A percentile compares a stretch with the other conserved stretches of the same genome.
These are phyloP conservation scores for Chanos chanos DNA, from an alignment of 2,797 vertebrate genomes.

Conservation along the genomic window DNA sequence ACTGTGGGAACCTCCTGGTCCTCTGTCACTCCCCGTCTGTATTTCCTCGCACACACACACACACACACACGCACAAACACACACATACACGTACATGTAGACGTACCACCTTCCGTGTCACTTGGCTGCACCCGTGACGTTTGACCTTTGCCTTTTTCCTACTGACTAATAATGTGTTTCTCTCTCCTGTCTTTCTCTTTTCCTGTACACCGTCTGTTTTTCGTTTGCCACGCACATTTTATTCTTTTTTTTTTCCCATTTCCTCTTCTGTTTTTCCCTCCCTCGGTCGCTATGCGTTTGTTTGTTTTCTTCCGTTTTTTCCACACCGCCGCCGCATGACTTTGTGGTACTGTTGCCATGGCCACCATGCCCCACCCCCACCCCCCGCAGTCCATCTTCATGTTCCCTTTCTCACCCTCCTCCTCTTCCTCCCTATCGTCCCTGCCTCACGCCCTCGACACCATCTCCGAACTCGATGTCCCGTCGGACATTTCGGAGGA, in stretches of 20 bases:
- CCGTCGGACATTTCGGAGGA: conserved; percentile 91
- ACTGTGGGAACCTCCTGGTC: not conserved
- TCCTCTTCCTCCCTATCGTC: conserved; percentile 72
- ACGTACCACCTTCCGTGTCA: no score
- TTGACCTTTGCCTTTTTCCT: conserved; percentile 28
- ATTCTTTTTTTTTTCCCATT: not conserved
- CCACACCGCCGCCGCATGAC: conserved; percentile 34
- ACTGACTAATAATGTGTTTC: conserved; percentile 69
- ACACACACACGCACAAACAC: no score
- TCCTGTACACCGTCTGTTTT: conserved; percentile 51
- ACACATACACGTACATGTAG: no score
- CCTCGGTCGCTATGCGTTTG: conserved; percentile 45
- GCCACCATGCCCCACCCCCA: conserved; percentile 45
- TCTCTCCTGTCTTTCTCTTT: conserved; percentile 56
- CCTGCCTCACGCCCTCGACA: conserved; percentile 70
- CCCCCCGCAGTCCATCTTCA: conserved; percentile 68
- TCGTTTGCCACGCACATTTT: conserved; percentile 24
- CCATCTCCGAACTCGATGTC: conserved; percentile 82
- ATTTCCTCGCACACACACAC: no score
- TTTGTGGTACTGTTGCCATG: not conserved
- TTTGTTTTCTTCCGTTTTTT: conserved; percentile 57
- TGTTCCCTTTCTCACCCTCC: conserved; percentile 76
- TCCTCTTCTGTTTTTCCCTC: not conserved
- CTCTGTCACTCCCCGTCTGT: not conserved
- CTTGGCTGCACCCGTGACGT: no score